These are phyloP conservation scores for Oryzias woworae DNA, from an alignment of 2,113 vertebrate genomes.

Conservation along the genomic window DNA sequence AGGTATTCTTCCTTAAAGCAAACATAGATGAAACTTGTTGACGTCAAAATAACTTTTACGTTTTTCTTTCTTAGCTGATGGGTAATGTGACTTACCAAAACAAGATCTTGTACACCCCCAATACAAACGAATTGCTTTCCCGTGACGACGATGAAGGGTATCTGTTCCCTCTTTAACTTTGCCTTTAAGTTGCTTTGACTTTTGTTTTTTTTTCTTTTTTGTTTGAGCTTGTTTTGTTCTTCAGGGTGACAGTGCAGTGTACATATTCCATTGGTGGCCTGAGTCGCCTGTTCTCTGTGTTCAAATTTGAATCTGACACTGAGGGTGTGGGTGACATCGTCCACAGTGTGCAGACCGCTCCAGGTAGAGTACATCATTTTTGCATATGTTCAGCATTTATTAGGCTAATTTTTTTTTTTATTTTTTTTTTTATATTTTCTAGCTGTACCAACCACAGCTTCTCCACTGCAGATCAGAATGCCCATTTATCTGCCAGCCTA, in stretches of 20 bases:
- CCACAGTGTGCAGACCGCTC: neutral
- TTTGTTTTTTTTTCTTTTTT: neutral
- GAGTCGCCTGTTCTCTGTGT: conserved; percentile 46
- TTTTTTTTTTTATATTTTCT: neutral
- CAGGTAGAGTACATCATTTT: conserved; percentile 7
- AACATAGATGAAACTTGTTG: too few relatives aligned
- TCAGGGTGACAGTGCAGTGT: conserved; percentile 64
- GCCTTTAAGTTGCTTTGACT: neutral
- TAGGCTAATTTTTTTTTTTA: neutral
- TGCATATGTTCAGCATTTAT: neutral
- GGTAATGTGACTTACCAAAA: conserved; percentile 69
- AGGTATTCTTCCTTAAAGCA: conserved; percentile 39
- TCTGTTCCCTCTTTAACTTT: neutral
- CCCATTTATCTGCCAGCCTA: too few relatives aligned
- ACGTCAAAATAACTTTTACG: too few relatives aligned
- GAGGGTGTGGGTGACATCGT: conserved; percentile 38
- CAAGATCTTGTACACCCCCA: conserved; percentile 45
- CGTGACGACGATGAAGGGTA: neutral
- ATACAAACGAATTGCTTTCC: neutral
- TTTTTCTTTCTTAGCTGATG: conserved; percentile 45
- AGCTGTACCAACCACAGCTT: too few relatives aligned
- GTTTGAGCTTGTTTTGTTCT: neutral
- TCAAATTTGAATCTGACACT: conserved; percentile 59
- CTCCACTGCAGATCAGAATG: too few relatives aligned
- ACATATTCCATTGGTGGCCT: conserved; percentile 49